A percentile compares a stretch with the other conserved stretches of the same genome.
phyloP scores from a whole-genome alignment of 2,797 vertebrate species.

The Vireo griseus region DNA sequence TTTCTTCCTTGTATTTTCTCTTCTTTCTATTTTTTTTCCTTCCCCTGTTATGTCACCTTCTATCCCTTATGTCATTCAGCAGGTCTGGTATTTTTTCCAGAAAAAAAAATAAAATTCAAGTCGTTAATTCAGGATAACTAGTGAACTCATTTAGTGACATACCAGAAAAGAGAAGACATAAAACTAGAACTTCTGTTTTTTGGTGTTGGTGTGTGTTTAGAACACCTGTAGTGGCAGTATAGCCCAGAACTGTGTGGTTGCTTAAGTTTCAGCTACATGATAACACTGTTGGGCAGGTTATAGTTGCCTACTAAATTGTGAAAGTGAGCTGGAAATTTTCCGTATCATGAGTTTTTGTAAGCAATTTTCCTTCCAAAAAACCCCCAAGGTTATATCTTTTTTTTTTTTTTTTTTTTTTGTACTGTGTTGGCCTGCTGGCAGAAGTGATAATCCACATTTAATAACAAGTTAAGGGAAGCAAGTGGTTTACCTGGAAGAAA shows the following conservation, averaged over 20 bases:
- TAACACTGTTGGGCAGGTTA: not conserved
- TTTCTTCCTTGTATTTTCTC: not conserved
- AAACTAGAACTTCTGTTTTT: not conserved
- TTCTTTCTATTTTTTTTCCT: not conserved
- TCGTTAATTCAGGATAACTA: not conserved
- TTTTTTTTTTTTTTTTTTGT: not conserved
- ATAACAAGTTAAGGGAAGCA: not conserved
- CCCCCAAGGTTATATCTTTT: rapidly evolving
- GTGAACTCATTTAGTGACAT: not conserved
- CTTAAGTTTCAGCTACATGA: not conserved
- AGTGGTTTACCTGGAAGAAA: not conserved
- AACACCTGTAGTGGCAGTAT: not conserved
- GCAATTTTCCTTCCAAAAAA: not conserved
- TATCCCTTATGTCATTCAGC: not conserved
- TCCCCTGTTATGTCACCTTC: not conserved
- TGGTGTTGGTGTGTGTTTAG: not conserved
- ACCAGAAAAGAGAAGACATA: not conserved
- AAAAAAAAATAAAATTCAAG: not conserved
- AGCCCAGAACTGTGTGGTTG: not conserved
- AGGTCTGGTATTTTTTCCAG: not conserved
- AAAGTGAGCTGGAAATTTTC: not conserved
- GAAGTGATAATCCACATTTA: not conserved
- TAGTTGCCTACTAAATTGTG: not conserved
- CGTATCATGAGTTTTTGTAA: not conserved
- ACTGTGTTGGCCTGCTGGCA: not conserved